phyloP scores from a whole-genome alignment of 2,113 vertebrate species.

The Megaleporinus macrocephalus region DNA sequence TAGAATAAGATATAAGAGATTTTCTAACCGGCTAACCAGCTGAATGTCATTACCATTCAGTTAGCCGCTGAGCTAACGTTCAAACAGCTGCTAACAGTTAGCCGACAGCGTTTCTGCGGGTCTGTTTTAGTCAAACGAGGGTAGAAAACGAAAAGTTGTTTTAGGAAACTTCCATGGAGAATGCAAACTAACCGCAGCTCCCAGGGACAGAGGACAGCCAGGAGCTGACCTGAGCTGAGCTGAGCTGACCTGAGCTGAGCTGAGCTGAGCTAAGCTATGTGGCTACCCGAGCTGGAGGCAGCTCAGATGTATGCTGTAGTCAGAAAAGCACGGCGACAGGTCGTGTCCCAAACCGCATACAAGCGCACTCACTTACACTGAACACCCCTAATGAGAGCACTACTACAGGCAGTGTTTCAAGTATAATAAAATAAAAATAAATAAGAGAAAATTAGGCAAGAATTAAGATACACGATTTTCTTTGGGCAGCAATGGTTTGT shows the following conservation, averaged over 20 bases:
- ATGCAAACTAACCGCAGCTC: neutral
- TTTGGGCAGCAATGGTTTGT: too few relatives aligned
- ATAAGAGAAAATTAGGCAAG: too few relatives aligned
- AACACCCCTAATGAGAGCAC: too few relatives aligned
- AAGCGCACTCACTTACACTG: too few relatives aligned
- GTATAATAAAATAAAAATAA: too few relatives aligned
- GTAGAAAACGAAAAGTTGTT: neutral
- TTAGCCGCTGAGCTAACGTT: too few relatives aligned
- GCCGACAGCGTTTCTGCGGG: neutral
- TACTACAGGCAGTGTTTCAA: too few relatives aligned
- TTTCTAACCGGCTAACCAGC: slow-evolving; percentile 11
- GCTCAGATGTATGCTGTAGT: too few relatives aligned
- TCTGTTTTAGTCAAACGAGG: neutral
- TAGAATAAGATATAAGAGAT: neutral
- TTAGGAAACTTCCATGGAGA: neutral
- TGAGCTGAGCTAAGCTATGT: neutral
- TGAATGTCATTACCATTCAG: slow-evolving; percentile 16
- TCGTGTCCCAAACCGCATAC: too few relatives aligned
- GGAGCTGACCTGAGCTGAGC: neutral
- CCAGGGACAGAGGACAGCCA: neutral
- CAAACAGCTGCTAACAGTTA: neutral
- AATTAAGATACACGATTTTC: too few relatives aligned
- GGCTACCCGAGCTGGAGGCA: too few relatives aligned
- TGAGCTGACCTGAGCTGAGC: neutral
- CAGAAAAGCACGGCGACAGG: too few relatives aligned